A percentile compares a stretch with the other conserved stretches of the same genome.
Conservation (phyloP, 2,888 invertebrate species). For the Trisateles emortualis region DNA sequence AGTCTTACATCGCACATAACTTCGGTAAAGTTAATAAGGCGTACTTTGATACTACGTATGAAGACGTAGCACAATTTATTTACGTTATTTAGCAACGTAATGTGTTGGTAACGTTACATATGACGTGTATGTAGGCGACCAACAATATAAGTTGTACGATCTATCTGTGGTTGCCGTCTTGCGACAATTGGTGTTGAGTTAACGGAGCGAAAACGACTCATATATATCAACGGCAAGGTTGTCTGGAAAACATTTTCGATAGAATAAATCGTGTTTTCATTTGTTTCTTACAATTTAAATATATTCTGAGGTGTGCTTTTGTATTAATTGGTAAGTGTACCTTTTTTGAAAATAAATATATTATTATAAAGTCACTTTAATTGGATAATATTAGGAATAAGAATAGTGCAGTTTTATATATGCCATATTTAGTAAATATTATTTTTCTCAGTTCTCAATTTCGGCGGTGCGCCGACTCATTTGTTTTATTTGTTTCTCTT, state of each 20-base stretch:
- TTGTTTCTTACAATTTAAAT: background rate
- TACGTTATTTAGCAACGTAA: slow-evolving; percentile 36
- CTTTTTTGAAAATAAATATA: too few relatives aligned
- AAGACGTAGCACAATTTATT: slow-evolving; percentile 10
- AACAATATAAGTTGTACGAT: slow-evolving; percentile 47
- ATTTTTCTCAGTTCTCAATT: too few relatives aligned
- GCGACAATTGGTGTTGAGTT: slow-evolving; percentile 37
- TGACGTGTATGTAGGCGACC: slow-evolving; percentile 34
- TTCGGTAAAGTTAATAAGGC: slow-evolving; percentile 8
- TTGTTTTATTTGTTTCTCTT: too few relatives aligned
- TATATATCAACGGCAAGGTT: slow-evolving; percentile 35
- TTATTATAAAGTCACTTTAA: too few relatives aligned
- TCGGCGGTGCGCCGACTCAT: too few relatives aligned
- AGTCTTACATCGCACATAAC: background rate
- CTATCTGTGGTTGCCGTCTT: slow-evolving; percentile 43
- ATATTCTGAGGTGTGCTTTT: too few relatives aligned
- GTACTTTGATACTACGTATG: slow-evolving; percentile 7
- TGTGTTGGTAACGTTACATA: slow-evolving; percentile 25
- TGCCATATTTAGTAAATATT: too few relatives aligned
- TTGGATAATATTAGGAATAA: too few relatives aligned
- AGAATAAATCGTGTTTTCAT: too few relatives aligned
- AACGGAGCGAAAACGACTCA: slow-evolving; percentile 38
- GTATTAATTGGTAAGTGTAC: too few relatives aligned
- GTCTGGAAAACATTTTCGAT: slow-evolving; percentile 5
- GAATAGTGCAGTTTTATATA: too few relatives aligned